Evolutionary conservation across 37 sponge, comb jelly and placozoan genomes (phyloP).

Genomic region (Aphrocallistes beatrix): DNA sequence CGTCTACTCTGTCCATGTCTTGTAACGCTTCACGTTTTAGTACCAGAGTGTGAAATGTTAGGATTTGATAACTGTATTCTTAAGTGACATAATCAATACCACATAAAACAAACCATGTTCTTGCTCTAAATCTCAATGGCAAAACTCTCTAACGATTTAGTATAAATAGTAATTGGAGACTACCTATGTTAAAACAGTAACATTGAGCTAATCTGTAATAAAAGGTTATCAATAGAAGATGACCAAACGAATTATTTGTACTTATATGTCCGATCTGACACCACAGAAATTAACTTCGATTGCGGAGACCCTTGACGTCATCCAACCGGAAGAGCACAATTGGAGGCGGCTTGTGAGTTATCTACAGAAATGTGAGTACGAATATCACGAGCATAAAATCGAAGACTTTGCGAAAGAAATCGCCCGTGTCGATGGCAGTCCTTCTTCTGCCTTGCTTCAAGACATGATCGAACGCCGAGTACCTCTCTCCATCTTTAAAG

Average conservation of each 20-base stretch:
- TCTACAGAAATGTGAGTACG: neutral
- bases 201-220: neutral
- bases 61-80: too few species aligned
- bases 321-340: neutral
- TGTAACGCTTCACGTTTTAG: too few species aligned
- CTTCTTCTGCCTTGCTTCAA: neutral
- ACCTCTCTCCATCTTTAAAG: neutral
- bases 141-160: too few species aligned
- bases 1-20: too few species aligned
- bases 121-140: too few species aligned
- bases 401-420: conserved; percentile 12
- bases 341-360: neutral
- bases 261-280: neutral
- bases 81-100: too few species aligned
- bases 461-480: conserved; percentile 12
- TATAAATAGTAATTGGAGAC: neutral
- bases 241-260: neutral
- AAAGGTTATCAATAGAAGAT: neutral
- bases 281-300: neutral
- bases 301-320: neutral
- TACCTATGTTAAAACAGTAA: neutral
- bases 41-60: too few species aligned
- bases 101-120: too few species aligned
- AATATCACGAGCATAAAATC: neutral
- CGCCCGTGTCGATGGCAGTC: neutral